Evolutionary conservation across 2,113 vertebrate species (phyloP), one percentile per base, ranked within the genome.

Genomic region (Trogon surrucura): DNA sequence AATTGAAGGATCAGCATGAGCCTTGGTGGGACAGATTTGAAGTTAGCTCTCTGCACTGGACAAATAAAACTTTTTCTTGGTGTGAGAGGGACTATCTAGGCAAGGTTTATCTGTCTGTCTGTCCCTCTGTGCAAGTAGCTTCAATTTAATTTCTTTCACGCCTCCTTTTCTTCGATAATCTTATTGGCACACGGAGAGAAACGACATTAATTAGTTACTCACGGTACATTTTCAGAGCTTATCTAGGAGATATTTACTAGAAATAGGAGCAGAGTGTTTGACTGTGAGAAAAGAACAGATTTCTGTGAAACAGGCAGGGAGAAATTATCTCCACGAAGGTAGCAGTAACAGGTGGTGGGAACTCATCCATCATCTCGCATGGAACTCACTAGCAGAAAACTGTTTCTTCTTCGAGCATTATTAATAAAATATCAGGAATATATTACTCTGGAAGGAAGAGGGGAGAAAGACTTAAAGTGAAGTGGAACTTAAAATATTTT

Each of bases 201-300:
- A 92, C 60, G 2, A 32, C 83, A 96, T 96, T 97, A 97, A 97
- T 97, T 91, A 97, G 87, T 98, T 96, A 97, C 96, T 95, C 80
- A 56, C 1, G 2, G 80, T 87, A 92, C 70, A 45, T 97, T 97
- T 97, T 96, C 96, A 95, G 97, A 97, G 95, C 97, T 98, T 98
- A 98, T 98, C 98, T 97, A 12, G 45, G 64, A 78, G 60, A 51
- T 91, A 95, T 97, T 97, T 95, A 79, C 65, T 95, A 94, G 90
- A 93, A 97, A 96, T 93, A 91, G 93, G 69, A 84, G 53, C 86
- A 91, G 75, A 61, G 93, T 84, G 92, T 93, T 96, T 94, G 92
- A 77, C 80, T 91, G 98, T 98, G 98, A 98, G 98, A 98, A 98
- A 97, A 79, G 92, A 97, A 91, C 98, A 98, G 87, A 92, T 98